Evolutionary conservation across 23 tunicate species (phyloP), one percentile per base, ranked within the genome.

Genomic region (Phallusia fumigata): DNA sequence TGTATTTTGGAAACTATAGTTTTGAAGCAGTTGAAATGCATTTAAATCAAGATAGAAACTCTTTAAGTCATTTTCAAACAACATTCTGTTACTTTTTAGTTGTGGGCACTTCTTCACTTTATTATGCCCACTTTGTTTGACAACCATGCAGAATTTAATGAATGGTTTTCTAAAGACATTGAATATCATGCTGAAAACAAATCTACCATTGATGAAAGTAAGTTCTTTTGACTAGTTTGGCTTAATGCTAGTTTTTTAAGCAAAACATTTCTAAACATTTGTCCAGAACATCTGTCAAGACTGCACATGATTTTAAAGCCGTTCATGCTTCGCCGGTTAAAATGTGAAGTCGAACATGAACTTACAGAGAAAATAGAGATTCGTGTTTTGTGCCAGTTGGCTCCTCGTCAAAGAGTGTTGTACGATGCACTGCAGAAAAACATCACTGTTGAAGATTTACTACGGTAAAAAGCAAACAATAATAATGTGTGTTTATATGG

Each of bases 51-150:
- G n/a, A 40, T 40, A 65, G 6, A 24, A 5, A 24, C 74, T 65
- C 11, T 65, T 26, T 65, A 2, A 65, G 74, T 65, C 8, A 6
- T 65, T 26, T 26, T 65, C 10, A 5, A 40, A 58, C 69, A 21
- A 58, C 8, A 58, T 58, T 1, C 13, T 58, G 3, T 6, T 74
- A 32, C 30, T 74, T 28, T 74, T 74, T 65, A 85, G 87, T 80
- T 91, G 47, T 91, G 96, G 96, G 90, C 96, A 13, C 72, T 91
- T 19, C 82, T 91, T 36, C 96, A 91, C 74, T 91, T 91, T 72
- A 91, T 91, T 65, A 91, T 91, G 96, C 96, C 96, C 15, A 76
- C 96, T 19, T 52, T 91, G 77, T 91, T 91, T 75, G 96, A 91
- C 52, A 86, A 84, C 52, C 96, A 91, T 36, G 87, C 81, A 32